Conservation (phyloP, 1,140 invertebrate genomes). For the Zaprionus africanus region DNA sequence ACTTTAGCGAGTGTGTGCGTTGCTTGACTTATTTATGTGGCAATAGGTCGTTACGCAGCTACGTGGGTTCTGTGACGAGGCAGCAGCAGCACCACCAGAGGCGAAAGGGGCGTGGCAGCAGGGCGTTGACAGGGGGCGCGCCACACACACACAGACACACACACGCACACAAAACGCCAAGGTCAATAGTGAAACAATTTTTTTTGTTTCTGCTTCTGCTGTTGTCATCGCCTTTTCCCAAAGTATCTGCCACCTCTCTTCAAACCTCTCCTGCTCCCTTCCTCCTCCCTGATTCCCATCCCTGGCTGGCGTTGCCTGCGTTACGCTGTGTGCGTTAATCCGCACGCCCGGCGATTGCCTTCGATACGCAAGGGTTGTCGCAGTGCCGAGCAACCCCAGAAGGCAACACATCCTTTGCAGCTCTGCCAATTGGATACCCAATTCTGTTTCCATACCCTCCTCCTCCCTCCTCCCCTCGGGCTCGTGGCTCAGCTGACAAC, state of each 20-base stretch:
- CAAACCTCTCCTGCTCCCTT: neutral
- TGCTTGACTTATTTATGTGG: conserved; percentile 51
- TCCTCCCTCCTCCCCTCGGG: neutral
- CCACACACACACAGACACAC: neutral
- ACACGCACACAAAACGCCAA: conserved; percentile 28
- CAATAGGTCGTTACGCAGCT: conserved; percentile 15
- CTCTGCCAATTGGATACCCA: conserved; percentile 16
- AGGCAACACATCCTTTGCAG: conserved; percentile 12
- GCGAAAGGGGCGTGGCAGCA: neutral
- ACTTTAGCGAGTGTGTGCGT: conserved; percentile 7
- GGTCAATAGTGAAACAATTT: conserved; percentile 59
- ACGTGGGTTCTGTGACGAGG: conserved; percentile 1
- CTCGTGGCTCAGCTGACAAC: conserved; percentile 27
- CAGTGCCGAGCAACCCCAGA: neutral
- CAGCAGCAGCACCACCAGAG: no score
- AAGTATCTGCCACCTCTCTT: conserved; percentile 12
- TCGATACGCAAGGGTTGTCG: conserved; percentile 57
- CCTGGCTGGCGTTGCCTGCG: conserved; percentile 20
- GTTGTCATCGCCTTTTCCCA: conserved; percentile 45
- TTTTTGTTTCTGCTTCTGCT: conserved; percentile 1
- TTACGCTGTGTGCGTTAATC: conserved; percentile 64
- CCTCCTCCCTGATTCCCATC: neutral
- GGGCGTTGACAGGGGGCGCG: conserved; percentile 42
- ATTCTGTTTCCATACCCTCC: neutral
- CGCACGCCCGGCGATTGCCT: conserved; percentile 54